A percentile compares a stretch with the other conserved stretches of the same genome.
Conservation (phyloP, 2,888 invertebrate genomes). For the Seira musarum region DNA sequence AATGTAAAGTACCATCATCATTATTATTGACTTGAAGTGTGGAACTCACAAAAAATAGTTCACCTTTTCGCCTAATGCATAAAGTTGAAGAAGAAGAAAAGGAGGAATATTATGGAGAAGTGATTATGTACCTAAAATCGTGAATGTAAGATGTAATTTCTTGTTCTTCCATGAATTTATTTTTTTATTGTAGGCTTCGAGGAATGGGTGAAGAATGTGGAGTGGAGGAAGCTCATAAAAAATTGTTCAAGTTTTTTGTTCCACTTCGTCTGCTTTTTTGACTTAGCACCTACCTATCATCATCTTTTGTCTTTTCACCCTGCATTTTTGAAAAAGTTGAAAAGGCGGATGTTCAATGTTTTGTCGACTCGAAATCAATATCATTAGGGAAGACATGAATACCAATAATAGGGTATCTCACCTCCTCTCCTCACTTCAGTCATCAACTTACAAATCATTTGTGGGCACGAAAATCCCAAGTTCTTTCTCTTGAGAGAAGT, state of each 20-base stretch:
- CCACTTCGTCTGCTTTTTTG: background rate
- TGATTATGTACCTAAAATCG: background rate
- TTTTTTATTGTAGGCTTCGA: background rate
- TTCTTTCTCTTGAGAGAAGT: too few species aligned
- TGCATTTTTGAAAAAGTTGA: background rate
- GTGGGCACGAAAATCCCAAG: background rate
- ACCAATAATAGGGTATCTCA: constrained; percentile 3
- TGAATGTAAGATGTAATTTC: too few species aligned
- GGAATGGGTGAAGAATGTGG: background rate
- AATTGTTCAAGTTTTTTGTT: background rate
- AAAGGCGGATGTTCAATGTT: background rate
- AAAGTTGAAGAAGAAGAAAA: constrained; percentile 17
- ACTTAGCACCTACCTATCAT: constrained; percentile 5
- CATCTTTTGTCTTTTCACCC: background rate
- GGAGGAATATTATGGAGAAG: background rate
- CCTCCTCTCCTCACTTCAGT: background rate
- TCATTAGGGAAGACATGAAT: background rate
- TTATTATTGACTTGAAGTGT: too few species aligned
- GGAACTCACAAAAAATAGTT: constrained; percentile 14
- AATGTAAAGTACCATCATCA: too few species aligned
- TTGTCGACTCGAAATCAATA: background rate
- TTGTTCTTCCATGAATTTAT: too few species aligned
- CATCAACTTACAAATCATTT: background rate
- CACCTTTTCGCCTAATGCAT: constrained; percentile 10
- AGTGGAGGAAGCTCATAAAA: background rate